These are phyloP conservation scores for Drosophila oshimai DNA, from an alignment of 1,140 invertebrate species.

Conservation along the genomic window DNA sequence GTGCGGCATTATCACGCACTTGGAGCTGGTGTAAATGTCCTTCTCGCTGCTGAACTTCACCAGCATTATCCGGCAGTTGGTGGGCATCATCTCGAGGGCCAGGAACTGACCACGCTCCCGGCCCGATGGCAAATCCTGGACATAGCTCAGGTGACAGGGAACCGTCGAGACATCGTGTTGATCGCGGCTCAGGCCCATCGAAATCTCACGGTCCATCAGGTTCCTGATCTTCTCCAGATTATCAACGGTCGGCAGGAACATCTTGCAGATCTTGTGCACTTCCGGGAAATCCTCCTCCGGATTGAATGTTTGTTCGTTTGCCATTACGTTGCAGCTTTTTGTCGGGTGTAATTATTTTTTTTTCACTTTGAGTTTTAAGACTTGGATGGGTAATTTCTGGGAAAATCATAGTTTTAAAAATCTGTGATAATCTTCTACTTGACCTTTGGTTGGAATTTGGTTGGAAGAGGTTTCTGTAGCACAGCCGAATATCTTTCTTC, in stretches of 20 bases:
- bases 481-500: too few species aligned
- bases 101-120: slow-evolving; percentile 97
- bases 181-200: slow-evolving; percentile 90
- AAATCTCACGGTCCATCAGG: slow-evolving; percentile 84
- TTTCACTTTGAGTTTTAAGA: too few species aligned
- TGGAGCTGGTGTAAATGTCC: slow-evolving; percentile 95
- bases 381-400: too few species aligned
- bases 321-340: background rate
- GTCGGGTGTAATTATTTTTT: slow-evolving; percentile 83
- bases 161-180: slow-evolving; percentile 90
- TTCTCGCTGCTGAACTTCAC: slow-evolving; percentile 92
- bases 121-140: slow-evolving; percentile 97
- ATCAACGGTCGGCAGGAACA: slow-evolving; percentile 17
- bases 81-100: slow-evolving; percentile 98
- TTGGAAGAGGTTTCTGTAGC: too few species aligned
- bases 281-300: slow-evolving; percentile 52
- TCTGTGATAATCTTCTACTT: too few species aligned
- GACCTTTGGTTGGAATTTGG: too few species aligned
- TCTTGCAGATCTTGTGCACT: slow-evolving; percentile 40
- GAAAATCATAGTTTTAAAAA: too few species aligned
- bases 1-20: slow-evolving; percentile 97
- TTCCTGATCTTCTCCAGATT: slow-evolving; percentile 20
- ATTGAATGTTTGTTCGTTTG: background rate
- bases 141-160: slow-evolving; percentile 97
- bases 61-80: slow-evolving; percentile 98